Evolutionary conservation across 2,797 vertebrate genomes (phyloP).

Genomic region (Hylomyscus alleni): DNA sequence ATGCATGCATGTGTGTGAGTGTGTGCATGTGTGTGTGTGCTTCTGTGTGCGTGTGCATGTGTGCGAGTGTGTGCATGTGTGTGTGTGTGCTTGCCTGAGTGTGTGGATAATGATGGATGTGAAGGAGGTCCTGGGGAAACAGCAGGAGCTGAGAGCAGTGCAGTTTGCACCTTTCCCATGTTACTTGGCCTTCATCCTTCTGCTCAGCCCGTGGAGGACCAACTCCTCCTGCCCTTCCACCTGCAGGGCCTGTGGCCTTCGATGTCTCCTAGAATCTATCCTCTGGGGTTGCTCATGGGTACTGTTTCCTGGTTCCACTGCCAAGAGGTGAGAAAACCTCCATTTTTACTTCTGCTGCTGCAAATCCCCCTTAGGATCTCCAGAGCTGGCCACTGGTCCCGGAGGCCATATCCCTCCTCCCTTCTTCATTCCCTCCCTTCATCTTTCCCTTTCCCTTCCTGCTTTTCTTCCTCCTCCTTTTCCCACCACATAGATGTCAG

Average conservation of each 20-base stretch:
- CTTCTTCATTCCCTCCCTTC: no score
- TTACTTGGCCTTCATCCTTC: not conserved
- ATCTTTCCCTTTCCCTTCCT: not conserved
- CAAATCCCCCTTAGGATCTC: fast-evolving
- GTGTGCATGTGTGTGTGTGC: not conserved
- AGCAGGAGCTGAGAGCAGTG: not conserved
- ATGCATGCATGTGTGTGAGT: not conserved
- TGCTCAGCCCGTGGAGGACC: not conserved
- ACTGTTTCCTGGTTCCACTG: not conserved
- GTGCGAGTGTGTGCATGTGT: not conserved
- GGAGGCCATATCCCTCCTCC: not conserved
- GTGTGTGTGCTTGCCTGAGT: not conserved
- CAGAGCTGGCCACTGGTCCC: not conserved
- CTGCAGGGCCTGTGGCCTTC: not conserved
- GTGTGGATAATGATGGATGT: no score
- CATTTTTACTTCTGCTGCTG: not conserved
- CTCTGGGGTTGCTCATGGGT: not conserved
- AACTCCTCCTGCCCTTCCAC: fast-evolving
- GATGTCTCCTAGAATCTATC: not conserved
- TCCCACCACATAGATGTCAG: not conserved
- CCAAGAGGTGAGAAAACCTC: not conserved
- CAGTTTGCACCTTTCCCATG: not conserved
- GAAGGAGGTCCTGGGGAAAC: not conserved
- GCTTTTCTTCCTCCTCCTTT: no score
- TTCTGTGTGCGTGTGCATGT: not conserved